Base-by-base conservation (phyloP, 2,113 vertebrate species). In the Cervus canadensis region DNA sequence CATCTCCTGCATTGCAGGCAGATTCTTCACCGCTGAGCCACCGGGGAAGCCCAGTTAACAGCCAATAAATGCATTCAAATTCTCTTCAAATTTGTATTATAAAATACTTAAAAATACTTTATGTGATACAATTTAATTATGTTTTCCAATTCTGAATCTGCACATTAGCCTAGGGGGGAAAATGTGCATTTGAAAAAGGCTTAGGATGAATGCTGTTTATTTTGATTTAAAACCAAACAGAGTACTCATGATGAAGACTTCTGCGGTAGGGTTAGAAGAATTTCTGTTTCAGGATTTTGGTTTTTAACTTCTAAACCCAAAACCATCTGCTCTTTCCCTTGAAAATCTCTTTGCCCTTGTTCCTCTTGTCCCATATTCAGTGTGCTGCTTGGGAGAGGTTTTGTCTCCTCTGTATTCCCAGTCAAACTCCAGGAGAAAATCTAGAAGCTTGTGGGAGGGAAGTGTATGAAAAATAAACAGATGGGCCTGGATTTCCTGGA, bases 341-440 rank as follows among this genome's bases (percentile, higher is more conserved):
- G 59, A 88, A 86, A 87, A 48, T 76, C 59, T 91, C 40, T 92
- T 88, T 96, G 82, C 78, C 56, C 83, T 92, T 93, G 15, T 96
- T 91, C 82, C 23, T 23, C n/a, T 94, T 71, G 14, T 50, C 23
- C 45, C 25, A 21, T 13, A 50, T 91, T 96, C 67, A 95, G 23
- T 43, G 64, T 79, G 30, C 30, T 74, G 52, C 54, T 62, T 71
- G 36, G 23, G 56, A 86, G 26, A 64, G 87, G 7, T 52, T 90
- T n/a, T 88, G 8, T 40, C 56, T 95, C 5, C 78, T 81, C 48
- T 81, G 16, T n/a, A 33, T 52, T 81, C 45, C 28, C 78, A 50
- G 85, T 62, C 7, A 86, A 13, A 62, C 7, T 11, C 10, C 21
- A 50, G 23, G 36, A 96, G 50, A 36, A 95, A 93, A 95, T 85